Evolutionary conservation across 2,113 vertebrate species (phyloP).

Genomic region (Myrmophylax atrothorax): DNA sequence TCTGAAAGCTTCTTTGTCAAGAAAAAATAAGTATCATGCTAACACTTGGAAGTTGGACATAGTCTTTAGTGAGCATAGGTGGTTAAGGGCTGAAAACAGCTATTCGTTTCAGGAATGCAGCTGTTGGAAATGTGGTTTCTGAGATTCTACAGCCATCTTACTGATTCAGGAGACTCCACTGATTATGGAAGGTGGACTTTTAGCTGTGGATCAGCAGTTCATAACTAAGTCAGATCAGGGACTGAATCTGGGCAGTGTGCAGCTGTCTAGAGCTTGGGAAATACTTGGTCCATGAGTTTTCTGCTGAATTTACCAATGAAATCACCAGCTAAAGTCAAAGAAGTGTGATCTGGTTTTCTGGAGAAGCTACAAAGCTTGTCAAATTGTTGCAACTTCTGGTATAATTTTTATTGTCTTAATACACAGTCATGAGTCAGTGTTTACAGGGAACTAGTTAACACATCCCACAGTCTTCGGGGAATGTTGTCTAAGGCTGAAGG

Average conservation of each 20-base stretch:
- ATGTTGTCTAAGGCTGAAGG: not conserved
- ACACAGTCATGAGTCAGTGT: not conserved
- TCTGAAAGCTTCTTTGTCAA: not conserved
- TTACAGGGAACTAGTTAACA: not conserved
- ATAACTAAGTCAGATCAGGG: not conserved
- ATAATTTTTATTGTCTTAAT: not conserved
- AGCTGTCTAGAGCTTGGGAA: not conserved
- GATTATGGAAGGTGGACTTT: not conserved
- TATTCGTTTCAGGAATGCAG: not conserved
- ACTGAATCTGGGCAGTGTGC: fast-evolving
- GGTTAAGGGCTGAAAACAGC: not conserved
- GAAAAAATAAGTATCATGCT: not conserved
- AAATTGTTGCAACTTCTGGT: not conserved
- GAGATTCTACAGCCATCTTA: not conserved
- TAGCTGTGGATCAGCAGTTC: not conserved
- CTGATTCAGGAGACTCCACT: not conserved
- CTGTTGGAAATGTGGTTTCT: not conserved
- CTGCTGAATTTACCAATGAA: not conserved
- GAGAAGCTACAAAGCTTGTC: not conserved
- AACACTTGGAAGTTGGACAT: not conserved
- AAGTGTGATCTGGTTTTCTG: not conserved
- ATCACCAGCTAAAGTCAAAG: not conserved
- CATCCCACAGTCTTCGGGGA: fast-evolving
- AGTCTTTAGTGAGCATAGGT: not conserved
- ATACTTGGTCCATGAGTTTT: not conserved